phyloP scores from a whole-genome alignment of 2,888 invertebrate species.

The Drosophila mercatorum region DNA sequence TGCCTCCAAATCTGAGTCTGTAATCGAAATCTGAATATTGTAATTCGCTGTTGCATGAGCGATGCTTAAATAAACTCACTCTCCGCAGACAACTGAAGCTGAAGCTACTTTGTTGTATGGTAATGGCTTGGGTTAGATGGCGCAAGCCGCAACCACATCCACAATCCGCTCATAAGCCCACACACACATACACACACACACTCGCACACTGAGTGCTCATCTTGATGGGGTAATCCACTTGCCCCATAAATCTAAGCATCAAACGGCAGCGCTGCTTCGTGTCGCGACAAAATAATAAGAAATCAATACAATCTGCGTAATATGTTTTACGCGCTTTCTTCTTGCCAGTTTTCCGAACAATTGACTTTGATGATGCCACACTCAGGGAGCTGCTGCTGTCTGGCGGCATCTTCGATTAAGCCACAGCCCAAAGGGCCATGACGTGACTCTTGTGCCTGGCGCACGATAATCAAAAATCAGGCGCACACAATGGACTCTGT shows the following conservation, averaged over 20 bases:
- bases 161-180: slow-evolving; percentile 57
- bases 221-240: slow-evolving; percentile 36
- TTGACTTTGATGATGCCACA: slow-evolving; percentile 81
- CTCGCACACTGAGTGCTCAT: slow-evolving; percentile 25
- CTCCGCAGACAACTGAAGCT: neutral
- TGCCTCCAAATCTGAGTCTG: no score
- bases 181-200: slow-evolving; percentile 5
- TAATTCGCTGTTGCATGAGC: neutral
- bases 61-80: slow-evolving; percentile 24
- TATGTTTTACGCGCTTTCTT: slow-evolving; percentile 71
- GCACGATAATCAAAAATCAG: slow-evolving; percentile 74
- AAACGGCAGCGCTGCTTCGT: slow-evolving; percentile 37
- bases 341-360: slow-evolving; percentile 82
- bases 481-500: slow-evolving; percentile 69
- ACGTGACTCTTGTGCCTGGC: slow-evolving; percentile 67
- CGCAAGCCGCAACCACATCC: slow-evolving; percentile 73
- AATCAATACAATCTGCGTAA: slow-evolving; percentile 79
- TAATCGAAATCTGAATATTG: neutral
- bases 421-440: slow-evolving; percentile 64
- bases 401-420: slow-evolving; percentile 68
- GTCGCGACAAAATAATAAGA: slow-evolving; percentile 72
- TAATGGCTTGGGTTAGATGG: slow-evolving; percentile 18
- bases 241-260: slow-evolving; percentile 56
- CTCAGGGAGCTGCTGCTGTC: slow-evolving; percentile 3
- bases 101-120: slow-evolving; percentile 64